Percentiles rank a stretch among this genome's conserved stretches.
phyloP scores from a whole-genome alignment of 2,888 invertebrate genomes.

The Pecten maximus region DNA sequence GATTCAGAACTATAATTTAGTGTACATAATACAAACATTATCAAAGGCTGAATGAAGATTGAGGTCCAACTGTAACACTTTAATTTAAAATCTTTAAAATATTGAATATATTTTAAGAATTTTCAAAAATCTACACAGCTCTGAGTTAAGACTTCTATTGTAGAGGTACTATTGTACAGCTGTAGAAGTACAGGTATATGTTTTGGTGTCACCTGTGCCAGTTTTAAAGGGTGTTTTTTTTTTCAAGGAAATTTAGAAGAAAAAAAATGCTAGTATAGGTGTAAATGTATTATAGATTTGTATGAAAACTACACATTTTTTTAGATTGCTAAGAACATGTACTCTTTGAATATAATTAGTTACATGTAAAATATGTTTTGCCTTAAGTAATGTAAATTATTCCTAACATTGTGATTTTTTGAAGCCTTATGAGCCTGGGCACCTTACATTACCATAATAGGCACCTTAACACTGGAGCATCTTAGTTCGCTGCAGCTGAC shows the following conservation, averaged over 20 bases:
- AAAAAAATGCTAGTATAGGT: neutral
- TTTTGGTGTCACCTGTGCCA: neutral
- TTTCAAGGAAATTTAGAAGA: too few species aligned
- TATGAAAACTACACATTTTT: neutral
- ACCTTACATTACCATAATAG: neutral
- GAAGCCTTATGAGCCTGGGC: slow-evolving; percentile 18
- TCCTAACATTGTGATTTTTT: neutral
- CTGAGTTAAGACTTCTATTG: neutral
- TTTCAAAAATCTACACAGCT: too few species aligned
- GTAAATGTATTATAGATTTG: neutral
- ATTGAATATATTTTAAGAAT: neutral
- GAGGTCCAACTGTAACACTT: neutral
- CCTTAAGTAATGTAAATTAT: neutral
- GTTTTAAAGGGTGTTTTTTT: neutral
- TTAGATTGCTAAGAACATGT: neutral
- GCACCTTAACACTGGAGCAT: neutral
- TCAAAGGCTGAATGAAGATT: too few species aligned
- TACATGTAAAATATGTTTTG: neutral
- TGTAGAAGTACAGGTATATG: neutral
- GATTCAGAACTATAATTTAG: too few species aligned
- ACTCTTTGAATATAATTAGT: neutral
- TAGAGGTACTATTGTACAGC: neutral
- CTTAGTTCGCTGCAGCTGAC: neutral
- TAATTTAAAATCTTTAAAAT: neutral
- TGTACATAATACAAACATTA: too few species aligned